Percentiles rank a stretch among this genome's conserved stretches.
Evolutionary conservation across 2,888 invertebrate genomes (phyloP).

Genomic region (Chymomyza amoena): DNA sequence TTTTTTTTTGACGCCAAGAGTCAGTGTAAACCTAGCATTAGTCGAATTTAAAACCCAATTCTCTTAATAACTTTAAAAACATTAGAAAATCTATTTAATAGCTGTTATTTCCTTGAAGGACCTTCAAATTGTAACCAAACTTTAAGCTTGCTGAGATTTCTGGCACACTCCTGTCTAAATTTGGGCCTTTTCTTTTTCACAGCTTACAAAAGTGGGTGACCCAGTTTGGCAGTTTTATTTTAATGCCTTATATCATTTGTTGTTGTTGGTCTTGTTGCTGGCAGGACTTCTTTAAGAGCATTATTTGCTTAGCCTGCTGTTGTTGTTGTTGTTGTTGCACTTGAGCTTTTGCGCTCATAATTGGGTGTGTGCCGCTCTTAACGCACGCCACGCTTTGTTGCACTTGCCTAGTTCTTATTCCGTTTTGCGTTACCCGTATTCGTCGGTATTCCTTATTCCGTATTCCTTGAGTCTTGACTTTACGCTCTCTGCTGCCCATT

Average conservation of each 20-base stretch:
- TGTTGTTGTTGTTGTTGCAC: slow-evolving; percentile 56
- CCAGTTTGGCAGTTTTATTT: slow-evolving; percentile 63
- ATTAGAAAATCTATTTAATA: no score
- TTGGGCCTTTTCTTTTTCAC: no score
- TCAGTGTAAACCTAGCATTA: no score
- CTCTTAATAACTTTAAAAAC: no score
- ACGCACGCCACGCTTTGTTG: slow-evolving; percentile 49
- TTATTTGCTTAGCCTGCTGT: slow-evolving; percentile 49
- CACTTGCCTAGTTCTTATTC: slow-evolving; percentile 32
- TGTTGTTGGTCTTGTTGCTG: slow-evolving; percentile 40
- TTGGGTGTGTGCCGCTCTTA: slow-evolving; percentile 51
- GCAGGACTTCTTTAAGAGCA: slow-evolving; percentile 25
- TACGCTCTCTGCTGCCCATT: slow-evolving; percentile 22
- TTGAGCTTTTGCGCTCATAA: slow-evolving; percentile 65
- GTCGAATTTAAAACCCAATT: no score
- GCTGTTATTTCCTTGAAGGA: no score
- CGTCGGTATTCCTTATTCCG: not conserved
- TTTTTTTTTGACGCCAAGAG: no score
- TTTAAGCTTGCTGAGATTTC: no score
- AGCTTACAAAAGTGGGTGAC: slow-evolving; percentile 53
- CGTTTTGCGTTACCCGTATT: no score
- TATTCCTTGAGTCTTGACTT: slow-evolving; percentile 35
- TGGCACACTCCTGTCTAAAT: no score
- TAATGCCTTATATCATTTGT: slow-evolving; percentile 61
- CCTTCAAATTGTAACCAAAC: no score